Evolutionary conservation across 2,797 vertebrate species (phyloP).

Genomic region (Semaprochilodus insignis): DNA sequence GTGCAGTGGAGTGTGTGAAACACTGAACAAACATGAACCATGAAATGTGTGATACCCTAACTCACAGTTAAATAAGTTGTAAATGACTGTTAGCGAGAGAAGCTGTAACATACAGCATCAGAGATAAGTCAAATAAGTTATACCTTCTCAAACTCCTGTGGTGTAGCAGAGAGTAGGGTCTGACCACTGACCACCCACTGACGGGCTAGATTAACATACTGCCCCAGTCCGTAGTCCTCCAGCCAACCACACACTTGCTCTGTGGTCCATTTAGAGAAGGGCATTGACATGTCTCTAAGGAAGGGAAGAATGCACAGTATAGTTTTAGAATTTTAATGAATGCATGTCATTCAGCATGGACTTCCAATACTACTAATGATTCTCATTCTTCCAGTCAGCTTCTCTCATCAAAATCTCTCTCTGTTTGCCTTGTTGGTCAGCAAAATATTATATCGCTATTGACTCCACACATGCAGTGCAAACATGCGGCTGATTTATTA

Average conservation of each 20-base stretch:
- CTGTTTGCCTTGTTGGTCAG: too few species aligned
- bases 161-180: constrained; percentile 89
- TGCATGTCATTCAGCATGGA: too few species aligned
- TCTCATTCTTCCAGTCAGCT: too few species aligned
- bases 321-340: background rate
- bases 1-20: too few species aligned
- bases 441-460: too few species aligned
- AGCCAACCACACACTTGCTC: constrained; percentile 96
- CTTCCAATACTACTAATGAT: too few species aligned
- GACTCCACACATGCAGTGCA: too few species aligned
- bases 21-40: too few species aligned
- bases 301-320: constrained; percentile 22
- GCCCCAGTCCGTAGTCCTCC: constrained; percentile 92
- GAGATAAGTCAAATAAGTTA: background rate
- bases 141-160: constrained; percentile 97
- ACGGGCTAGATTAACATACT: constrained; percentile 92
- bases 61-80: background rate
- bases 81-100: background rate
- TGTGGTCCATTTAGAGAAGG: constrained; percentile 94
- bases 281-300: constrained; percentile 78
- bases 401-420: too few species aligned
- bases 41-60: too few species aligned
- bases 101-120: background rate
- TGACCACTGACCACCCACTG: constrained; percentile 96
- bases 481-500: too few species aligned